Percentiles rank a stretch among this genome's conserved stretches.
Conservation (phyloP, 2,888 invertebrate species). For the Dolichopus griseipennis region DNA sequence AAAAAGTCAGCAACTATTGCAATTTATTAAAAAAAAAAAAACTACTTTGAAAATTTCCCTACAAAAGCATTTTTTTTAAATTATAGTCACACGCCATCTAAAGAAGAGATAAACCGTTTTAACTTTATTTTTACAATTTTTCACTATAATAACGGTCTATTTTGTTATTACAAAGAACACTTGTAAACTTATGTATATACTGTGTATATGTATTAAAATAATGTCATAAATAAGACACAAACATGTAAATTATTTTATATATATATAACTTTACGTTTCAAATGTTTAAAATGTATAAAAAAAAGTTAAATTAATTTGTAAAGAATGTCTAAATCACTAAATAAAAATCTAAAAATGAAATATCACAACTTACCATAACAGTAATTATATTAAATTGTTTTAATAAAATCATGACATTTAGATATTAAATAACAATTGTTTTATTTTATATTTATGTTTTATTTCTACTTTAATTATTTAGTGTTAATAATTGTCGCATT, state of each 20-base stretch:
- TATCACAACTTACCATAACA: constrained; percentile 4
- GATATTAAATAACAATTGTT: background rate
- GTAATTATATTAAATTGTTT: constrained; percentile 6
- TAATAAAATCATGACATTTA: background rate
- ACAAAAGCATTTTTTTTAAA: background rate
- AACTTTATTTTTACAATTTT: background rate
- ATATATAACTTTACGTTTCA: background rate
- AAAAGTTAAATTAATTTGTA: background rate
- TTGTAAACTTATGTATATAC: background rate
- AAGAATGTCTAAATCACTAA: constrained; percentile 4
- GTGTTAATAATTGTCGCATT: background rate
- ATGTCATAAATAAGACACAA: background rate
- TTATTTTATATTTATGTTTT: background rate
- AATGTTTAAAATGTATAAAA: background rate
- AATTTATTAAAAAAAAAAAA: background rate
- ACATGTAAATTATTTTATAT: background rate
- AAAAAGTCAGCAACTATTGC: background rate
- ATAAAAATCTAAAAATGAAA: constrained; percentile 3
- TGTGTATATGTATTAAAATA: background rate
- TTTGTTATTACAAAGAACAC: no score
- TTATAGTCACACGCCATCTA: constrained; percentile 1
- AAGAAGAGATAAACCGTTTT: background rate
- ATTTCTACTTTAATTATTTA: no score
- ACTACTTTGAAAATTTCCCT: background rate
- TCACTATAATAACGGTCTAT: no score